phyloP scores from a whole-genome alignment of 92 coral and sea anemone genomes.

The Umimayanthus kanabou region DNA sequence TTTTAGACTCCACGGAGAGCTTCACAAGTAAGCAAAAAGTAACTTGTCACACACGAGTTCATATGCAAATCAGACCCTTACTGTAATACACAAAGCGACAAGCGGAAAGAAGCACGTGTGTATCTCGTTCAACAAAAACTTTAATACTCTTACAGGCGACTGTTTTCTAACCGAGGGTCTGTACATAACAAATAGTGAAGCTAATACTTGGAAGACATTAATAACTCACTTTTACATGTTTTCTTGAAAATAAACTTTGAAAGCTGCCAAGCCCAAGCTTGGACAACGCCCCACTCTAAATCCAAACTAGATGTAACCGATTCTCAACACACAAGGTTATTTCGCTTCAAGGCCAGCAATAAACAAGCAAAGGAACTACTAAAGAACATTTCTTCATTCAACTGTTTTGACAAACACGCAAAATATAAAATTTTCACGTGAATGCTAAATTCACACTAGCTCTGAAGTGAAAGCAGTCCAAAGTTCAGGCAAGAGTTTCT shows the following conservation, averaged over 20 bases:
- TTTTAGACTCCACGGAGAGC: background rate
- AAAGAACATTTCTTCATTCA: conserved; percentile 22
- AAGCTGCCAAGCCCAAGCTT: conserved; percentile 32
- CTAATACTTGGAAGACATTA: background rate
- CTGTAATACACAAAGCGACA: background rate
- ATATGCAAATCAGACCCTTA: background rate
- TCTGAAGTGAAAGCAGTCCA: conserved; percentile 14
- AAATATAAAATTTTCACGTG: background rate
- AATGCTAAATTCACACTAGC: conserved; percentile 16
- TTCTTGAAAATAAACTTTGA: background rate
- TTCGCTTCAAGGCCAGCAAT: conserved; percentile 11
- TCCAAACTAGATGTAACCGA: background rate
- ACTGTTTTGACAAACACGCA: conserved; percentile 7
- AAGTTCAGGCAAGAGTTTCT: background rate
- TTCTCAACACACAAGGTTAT: conserved; percentile 13
- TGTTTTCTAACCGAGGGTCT: background rate
- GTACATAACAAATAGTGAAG: background rate
- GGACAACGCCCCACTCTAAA: conserved; percentile 38
- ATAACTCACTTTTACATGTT: background rate
- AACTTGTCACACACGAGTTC: background rate
- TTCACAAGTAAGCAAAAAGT: background rate
- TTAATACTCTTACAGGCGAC: conserved; percentile 4
- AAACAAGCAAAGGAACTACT: background rate
- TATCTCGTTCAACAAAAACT: background rate
- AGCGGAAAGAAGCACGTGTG: conserved; percentile 7